These are phyloP conservation scores for Syrphus vitripennis DNA, from an alignment of 2,888 invertebrate species.

Conservation along the genomic window DNA sequence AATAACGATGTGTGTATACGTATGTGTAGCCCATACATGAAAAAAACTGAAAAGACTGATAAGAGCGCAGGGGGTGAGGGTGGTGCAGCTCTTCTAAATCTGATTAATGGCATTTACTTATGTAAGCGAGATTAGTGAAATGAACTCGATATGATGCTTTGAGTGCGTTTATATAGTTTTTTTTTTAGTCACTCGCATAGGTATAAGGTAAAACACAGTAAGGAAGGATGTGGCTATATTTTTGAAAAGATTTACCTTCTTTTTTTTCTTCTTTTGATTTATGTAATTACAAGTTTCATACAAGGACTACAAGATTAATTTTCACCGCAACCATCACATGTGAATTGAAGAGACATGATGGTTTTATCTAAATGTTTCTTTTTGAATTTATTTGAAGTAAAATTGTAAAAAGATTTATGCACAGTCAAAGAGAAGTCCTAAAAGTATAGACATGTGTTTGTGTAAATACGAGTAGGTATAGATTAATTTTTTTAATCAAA, in stretches of 20 bases:
- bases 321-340: constrained; percentile 6
- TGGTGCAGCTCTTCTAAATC: constrained; percentile 35
- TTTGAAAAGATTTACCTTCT: constrained; percentile 14
- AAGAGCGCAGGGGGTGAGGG: background rate
- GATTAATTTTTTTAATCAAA: constrained; percentile 5
- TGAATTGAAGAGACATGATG: background rate
- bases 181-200: background rate
- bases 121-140: constrained; percentile 48
- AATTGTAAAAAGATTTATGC: background rate
- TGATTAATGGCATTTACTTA: constrained; percentile 57
- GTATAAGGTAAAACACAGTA: background rate
- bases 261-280: constrained; percentile 36
- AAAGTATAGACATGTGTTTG: constrained; percentile 13
- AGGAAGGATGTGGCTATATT: background rate
- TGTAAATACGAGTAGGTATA: background rate
- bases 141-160: constrained; percentile 6
- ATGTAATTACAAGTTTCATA: constrained; percentile 41
- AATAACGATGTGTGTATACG: constrained; percentile 18
- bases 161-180: constrained; percentile 30
- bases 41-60: background rate
- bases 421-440: background rate
- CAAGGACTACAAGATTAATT: constrained; percentile 35
- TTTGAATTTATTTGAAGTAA: background rate
- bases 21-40: background rate
- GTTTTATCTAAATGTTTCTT: background rate